Conservation (phyloP, 2,888 invertebrate genomes). For the Boloria selene region DNA sequence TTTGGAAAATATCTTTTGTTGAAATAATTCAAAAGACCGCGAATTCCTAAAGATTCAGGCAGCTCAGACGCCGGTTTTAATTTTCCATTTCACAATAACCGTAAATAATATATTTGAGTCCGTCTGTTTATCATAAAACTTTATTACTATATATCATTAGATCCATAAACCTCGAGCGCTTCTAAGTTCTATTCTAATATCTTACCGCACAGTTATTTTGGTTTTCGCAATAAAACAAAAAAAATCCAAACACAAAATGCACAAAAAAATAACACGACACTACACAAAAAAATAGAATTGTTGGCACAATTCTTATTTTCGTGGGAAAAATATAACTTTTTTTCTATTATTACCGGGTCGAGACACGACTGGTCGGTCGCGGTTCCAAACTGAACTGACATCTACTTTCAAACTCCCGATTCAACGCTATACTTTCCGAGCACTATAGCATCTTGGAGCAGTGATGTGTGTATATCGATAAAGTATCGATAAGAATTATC, state of each 20-base stretch:
- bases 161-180: conserved; percentile 40
- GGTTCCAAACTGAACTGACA: conserved; percentile 58
- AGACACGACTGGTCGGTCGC: conserved; percentile 12
- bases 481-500: conserved; percentile 31
- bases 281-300: conserved; percentile 34
- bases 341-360: conserved; percentile 13
- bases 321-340: conserved; percentile 10
- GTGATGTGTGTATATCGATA: conserved; percentile 37
- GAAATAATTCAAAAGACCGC: background rate
- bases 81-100: conserved; percentile 11
- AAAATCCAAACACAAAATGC: conserved; percentile 34
- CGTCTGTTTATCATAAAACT: conserved; percentile 20
- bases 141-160: conserved; percentile 26
- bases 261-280: conserved; percentile 36
- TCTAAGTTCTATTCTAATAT: conserved; percentile 62
- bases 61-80: conserved; percentile 5
- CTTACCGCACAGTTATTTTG: conserved; percentile 73
- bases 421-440: conserved; percentile 62
- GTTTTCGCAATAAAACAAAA: conserved; percentile 60
- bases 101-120: conserved; percentile 37
- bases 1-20: too few relatives aligned
- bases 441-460: conserved; percentile 41
- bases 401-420: conserved; percentile 60
- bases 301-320: conserved; percentile 19
- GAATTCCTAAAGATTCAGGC: background rate